Percentiles rank a stretch among this genome's conserved stretches.
Conservation (phyloP, 2,888 invertebrate species). For the Stictocephala bisonia region DNA sequence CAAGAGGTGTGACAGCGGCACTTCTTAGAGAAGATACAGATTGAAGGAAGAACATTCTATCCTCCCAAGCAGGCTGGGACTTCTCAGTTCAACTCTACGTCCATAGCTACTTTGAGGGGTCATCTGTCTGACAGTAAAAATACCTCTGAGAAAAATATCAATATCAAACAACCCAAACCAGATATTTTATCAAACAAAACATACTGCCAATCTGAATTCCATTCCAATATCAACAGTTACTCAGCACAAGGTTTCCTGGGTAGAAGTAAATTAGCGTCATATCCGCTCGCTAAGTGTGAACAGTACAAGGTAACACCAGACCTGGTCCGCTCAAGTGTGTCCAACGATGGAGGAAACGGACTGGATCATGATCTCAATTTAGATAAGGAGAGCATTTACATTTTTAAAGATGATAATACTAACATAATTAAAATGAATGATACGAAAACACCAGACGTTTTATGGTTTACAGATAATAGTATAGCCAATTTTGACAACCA, state of each 20-base stretch:
- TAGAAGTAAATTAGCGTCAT: slow-evolving; percentile 13
- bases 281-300: slow-evolving; percentile 20
- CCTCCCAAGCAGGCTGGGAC: slow-evolving; percentile 38
- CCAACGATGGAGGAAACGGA: neutral
- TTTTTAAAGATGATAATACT: neutral
- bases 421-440: neutral
- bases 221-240: too few species aligned
- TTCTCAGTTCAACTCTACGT: slow-evolving; percentile 32
- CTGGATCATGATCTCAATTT: neutral
- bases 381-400: slow-evolving; percentile 1
- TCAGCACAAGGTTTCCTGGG: neutral
- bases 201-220: neutral
- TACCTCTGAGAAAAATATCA: neutral
- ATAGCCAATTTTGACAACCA: slow-evolving; percentile 25
- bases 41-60: slow-evolving; percentile 49
- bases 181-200: neutral
- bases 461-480: slow-evolving; percentile 38
- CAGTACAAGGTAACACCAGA: slow-evolving; percentile 26
- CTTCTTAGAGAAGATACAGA: slow-evolving; percentile 25
- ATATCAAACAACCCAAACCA: neutral
- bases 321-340: slow-evolving; percentile 21
- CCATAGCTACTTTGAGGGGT: neutral
- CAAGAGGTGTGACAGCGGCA: slow-evolving; percentile 88
- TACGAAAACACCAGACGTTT: slow-evolving; percentile 20
- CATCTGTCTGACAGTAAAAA: slow-evolving; percentile 9